These are phyloP conservation scores for Danio aesculapii DNA, from an alignment of 2,797 vertebrate genomes.

Conservation along the genomic window DNA sequence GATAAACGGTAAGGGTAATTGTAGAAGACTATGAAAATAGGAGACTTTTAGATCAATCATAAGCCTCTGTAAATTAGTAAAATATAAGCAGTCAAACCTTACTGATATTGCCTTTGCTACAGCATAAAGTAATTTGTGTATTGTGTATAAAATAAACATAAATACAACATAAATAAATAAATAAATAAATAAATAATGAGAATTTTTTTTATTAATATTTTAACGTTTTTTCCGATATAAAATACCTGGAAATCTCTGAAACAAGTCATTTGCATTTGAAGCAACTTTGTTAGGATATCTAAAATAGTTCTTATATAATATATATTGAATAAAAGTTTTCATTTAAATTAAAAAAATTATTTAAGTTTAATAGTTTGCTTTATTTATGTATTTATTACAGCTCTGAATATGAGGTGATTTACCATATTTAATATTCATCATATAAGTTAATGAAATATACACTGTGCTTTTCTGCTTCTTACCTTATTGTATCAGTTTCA, in stretches of 20 bases:
- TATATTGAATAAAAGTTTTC: background rate
- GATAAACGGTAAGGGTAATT: background rate
- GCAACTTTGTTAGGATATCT: background rate
- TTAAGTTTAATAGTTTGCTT: too few relatives aligned
- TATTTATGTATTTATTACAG: too few relatives aligned
- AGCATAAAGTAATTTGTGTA: too few relatives aligned
- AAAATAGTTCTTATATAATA: background rate
- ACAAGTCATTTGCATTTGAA: background rate
- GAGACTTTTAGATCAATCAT: background rate
- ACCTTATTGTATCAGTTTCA: background rate
- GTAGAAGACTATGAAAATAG: background rate
- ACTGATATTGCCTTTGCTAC: background rate
- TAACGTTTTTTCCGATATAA: background rate
- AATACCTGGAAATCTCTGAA: background rate
- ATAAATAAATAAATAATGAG: too few relatives aligned
- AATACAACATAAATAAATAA: too few relatives aligned
- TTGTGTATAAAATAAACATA: too few relatives aligned
- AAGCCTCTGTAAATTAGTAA: background rate
- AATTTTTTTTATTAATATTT: background rate
- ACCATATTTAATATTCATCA: background rate
- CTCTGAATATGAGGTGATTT: background rate
- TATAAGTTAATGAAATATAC: background rate
- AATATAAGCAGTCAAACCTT: background rate
- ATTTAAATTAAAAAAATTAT: too few relatives aligned
- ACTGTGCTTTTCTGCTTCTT: background rate